Percentiles rank a stretch among this genome's conserved stretches.
phyloP scores from a whole-genome alignment of 2,797 vertebrate genomes.

The Zenarchopterus dispar region DNA sequence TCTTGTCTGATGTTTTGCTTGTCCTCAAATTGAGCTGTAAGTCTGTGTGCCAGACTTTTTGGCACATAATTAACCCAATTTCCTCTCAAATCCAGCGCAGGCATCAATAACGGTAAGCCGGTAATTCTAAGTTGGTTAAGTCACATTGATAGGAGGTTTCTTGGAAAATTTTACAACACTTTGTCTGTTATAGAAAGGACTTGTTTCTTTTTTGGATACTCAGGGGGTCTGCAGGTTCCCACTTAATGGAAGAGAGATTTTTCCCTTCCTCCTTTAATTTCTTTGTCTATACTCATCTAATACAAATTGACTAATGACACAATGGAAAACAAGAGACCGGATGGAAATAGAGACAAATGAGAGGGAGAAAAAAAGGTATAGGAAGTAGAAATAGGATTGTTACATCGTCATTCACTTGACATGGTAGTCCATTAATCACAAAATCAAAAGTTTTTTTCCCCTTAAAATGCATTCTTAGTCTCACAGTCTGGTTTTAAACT shows the following conservation, averaged over 20 bases:
- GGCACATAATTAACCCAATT: slow-evolving; percentile 67
- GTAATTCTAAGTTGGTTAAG: slow-evolving; percentile 30
- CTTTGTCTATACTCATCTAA: neutral
- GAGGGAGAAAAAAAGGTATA: slow-evolving; percentile 5
- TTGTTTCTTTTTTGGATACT: slow-evolving; percentile 41
- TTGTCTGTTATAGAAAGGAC: slow-evolving; percentile 23
- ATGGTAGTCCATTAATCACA: slow-evolving; percentile 33
- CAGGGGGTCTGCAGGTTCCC: slow-evolving; percentile 34
- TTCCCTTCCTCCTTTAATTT: too few relatives aligned
- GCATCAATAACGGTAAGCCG: slow-evolving; percentile 44
- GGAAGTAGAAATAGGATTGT: slow-evolving; percentile 22
- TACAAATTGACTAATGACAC: neutral
- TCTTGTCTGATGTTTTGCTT: slow-evolving; percentile 46
- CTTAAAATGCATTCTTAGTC: neutral
- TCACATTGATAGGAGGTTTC: slow-evolving; percentile 23
- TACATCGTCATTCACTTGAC: slow-evolving; percentile 11
- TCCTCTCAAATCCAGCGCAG: slow-evolving; percentile 51
- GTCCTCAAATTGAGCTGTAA: slow-evolving; percentile 36
- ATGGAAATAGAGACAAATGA: slow-evolving; percentile 21
- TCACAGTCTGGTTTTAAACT: too few relatives aligned
- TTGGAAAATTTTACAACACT: slow-evolving; percentile 11
- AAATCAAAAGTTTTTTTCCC: slow-evolving; percentile 6
- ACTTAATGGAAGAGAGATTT: too few relatives aligned
- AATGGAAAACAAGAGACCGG: neutral
- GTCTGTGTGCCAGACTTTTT: slow-evolving; percentile 34